Base-by-base conservation (phyloP, 2,797 vertebrate genomes). In the Psittacula derbiana region DNA sequence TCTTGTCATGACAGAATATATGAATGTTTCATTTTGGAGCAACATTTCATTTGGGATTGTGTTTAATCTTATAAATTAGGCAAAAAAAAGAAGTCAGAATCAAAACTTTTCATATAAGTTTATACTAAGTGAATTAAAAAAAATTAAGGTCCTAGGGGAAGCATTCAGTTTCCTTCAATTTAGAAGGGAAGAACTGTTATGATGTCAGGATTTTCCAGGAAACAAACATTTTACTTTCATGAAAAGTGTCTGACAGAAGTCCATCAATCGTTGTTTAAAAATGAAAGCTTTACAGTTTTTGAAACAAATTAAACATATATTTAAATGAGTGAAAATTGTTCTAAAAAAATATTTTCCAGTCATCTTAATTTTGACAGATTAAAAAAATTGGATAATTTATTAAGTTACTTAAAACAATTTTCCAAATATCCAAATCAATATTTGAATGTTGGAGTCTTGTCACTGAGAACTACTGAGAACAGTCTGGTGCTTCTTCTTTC, bases 1-100 rank as follows among this genome's bases (percentile, higher is more conserved):
- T 73, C 86, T 87, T 73, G 52, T 76, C 58, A 84, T 80, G 88
- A 66, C 25, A 89, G 93, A 88, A 41, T 81, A 94, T 74, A 81
- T 88, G n/a, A 62, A 18, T 82, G 49, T 80, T 95, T 84, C 55
- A 64, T 83, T 94, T 86, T 20, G 20, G 71, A 95, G 58, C 27
- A 90, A 52, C 50, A 79, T 88, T 95, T 90, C 40, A 55, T 93
- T 90, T 33, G 74, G n/a, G 33, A 88, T 60, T 91, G 24, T 65
- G 41, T 71, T 78, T 50, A 46, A 72, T 92, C 49, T 74, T 80
- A 74, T 58, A 88, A 67, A 92, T 23, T 40, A 80, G 16, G 11
- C 19, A 25, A 3, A 6, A 36, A 36, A 6, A 40, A 38, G 27
- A 8, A 13, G 5, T 75, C 44, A 87, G 44, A 80, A 65, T 46